Conservation (phyloP, 1,140 invertebrate species). For the Trichoplusia ni region DNA sequence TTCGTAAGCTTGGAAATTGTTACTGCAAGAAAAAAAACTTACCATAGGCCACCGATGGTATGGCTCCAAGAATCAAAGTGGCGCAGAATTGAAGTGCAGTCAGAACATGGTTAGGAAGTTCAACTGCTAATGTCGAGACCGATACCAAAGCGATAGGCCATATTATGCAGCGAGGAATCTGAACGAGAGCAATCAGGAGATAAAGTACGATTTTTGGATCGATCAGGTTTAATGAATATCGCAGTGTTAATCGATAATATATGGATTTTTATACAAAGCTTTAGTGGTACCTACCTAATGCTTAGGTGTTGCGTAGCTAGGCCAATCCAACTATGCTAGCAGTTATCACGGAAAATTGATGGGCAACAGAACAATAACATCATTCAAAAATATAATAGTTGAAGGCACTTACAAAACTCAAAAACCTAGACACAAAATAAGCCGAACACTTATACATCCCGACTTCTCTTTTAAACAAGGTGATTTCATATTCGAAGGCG, state of each 20-base stretch:
- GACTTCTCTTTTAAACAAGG: conserved; percentile 64
- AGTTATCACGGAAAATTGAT: no score
- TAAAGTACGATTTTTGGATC: no score
- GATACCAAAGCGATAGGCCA: conserved; percentile 57
- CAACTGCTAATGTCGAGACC: conserved; percentile 53
- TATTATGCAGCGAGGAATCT: conserved; percentile 63
- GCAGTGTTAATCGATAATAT: no score
- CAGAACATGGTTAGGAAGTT: conserved; percentile 56
- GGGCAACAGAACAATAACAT: no score
- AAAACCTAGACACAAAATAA: conserved; percentile 59
- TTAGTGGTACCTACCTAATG: no score
- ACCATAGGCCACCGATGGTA: conserved; percentile 67
- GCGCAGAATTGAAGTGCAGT: conserved; percentile 53
- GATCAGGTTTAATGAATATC: no score
- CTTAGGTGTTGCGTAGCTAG: no score
- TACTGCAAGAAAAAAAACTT: conserved; percentile 25
- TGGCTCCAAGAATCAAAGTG: conserved; percentile 44
- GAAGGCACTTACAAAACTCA: conserved; percentile 57
- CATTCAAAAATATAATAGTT: neutral
- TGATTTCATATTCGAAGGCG: conserved; percentile 61
- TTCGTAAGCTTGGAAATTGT: no score
- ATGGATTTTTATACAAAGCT: no score
- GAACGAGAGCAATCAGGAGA: neutral
- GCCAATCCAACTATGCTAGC: neutral
- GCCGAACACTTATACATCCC: conserved; percentile 65